Conservation (phyloP, 2,797 vertebrate species). For the Chloroceryle amazona region DNA sequence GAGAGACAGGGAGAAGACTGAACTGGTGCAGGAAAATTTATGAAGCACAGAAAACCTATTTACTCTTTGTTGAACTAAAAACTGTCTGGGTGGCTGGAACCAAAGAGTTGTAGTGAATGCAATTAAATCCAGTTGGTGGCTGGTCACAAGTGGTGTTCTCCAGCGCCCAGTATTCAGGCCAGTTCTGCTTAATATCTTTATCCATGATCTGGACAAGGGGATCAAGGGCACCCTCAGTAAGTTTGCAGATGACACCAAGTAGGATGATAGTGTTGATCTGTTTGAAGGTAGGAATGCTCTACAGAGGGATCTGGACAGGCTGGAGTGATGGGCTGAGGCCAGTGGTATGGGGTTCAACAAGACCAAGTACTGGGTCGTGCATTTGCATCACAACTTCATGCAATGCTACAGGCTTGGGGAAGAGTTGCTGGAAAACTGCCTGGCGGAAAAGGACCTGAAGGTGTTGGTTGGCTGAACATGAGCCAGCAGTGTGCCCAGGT, state of each 20-base stretch:
- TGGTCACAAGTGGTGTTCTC: background rate
- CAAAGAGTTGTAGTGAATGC: background rate
- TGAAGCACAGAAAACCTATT: background rate
- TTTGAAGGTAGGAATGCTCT: background rate
- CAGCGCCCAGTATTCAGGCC: background rate
- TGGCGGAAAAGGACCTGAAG: background rate
- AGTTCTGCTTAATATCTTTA: background rate
- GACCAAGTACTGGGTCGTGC: background rate
- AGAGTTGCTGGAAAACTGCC: background rate
- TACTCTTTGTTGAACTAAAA: background rate
- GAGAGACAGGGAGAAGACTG: background rate
- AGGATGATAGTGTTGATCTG: background rate
- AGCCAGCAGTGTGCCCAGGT: background rate
- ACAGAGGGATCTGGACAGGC: background rate
- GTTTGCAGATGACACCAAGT: accelerated
- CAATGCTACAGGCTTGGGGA: background rate
- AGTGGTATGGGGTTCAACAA: background rate
- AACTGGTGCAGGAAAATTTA: background rate
- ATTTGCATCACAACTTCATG: background rate
- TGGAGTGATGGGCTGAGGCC: accelerated
- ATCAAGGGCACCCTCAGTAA: background rate
- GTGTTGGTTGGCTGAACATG: background rate
- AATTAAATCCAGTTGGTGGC: background rate
- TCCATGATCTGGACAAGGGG: background rate
- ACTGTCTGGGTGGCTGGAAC: background rate